These are phyloP conservation scores for Catharus fuscescens DNA, from an alignment of 2,113 vertebrate species.

Conservation along the genomic window DNA sequence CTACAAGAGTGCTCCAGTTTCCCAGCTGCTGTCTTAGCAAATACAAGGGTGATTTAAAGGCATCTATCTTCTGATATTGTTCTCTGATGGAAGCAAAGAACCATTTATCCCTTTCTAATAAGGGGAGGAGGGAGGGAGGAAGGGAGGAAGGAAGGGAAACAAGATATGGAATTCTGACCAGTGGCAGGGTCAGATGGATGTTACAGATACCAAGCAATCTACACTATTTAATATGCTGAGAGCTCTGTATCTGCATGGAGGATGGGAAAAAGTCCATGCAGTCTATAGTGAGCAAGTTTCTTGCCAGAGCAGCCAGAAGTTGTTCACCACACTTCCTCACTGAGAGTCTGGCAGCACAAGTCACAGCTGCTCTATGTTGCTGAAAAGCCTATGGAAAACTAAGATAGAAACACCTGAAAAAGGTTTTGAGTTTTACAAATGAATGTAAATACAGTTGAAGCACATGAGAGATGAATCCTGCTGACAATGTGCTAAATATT, in stretches of 20 bases:
- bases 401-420: background rate
- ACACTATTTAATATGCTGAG: background rate
- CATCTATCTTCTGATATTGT: background rate
- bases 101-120: background rate
- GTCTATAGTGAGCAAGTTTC: background rate
- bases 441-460: background rate
- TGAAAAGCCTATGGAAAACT: background rate
- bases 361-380: background rate
- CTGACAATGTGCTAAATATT: constrained; percentile 17
- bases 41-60: background rate
- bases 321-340: background rate
- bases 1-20: background rate
- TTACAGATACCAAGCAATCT: background rate
- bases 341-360: background rate
- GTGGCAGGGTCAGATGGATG: accelerated
- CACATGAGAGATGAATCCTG: background rate
- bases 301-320: background rate
- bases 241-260: background rate
- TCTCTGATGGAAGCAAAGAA: background rate
- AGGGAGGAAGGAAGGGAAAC: no score
- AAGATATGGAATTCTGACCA: background rate
- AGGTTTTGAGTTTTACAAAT: background rate
- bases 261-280: background rate
- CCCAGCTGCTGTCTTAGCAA: background rate
- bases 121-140: background rate